phyloP scores from a whole-genome alignment of 2,888 invertebrate genomes.

The Amphimallon solstitiale region DNA sequence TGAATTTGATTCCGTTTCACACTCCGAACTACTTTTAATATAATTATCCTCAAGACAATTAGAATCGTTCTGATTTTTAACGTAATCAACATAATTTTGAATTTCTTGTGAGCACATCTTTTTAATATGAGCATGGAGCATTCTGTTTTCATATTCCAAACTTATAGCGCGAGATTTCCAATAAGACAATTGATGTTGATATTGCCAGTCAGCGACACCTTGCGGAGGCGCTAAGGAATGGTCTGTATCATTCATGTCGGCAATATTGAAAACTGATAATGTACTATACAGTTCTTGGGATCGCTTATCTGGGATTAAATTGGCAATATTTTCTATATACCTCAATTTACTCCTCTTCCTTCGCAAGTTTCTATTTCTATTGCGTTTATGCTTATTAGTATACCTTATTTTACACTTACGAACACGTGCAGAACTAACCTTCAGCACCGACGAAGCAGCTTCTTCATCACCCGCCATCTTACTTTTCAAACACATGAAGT shows the following conservation, averaged over 20 bases:
- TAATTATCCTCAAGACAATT: conserved; percentile 66
- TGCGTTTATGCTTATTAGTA: conserved; percentile 36
- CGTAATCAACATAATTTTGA: conserved; percentile 50
- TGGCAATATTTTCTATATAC: conserved; percentile 36
- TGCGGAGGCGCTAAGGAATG: conserved; percentile 34
- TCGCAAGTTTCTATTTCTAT: conserved; percentile 37
- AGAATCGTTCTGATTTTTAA: conserved; percentile 50
- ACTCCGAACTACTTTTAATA: conserved; percentile 23
- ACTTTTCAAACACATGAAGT: conserved; percentile 3
- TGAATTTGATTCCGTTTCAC: conserved; percentile 3
- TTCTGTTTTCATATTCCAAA: conserved; percentile 68
- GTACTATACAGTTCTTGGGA: conserved; percentile 52
- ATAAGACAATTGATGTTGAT: conserved; percentile 69
- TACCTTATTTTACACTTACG: conserved; percentile 21
- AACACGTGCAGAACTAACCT: conserved; percentile 10
- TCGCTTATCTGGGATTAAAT: conserved; percentile 43
- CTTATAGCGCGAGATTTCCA: conserved; percentile 71
- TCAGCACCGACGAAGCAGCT: background rate
- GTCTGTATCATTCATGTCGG: conserved; percentile 51
- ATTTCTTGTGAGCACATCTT: conserved; percentile 55
- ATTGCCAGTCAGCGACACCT: conserved; percentile 63
- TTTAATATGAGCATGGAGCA: conserved; percentile 66
- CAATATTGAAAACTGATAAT: conserved; percentile 52
- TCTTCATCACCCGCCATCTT: conserved; percentile 19
- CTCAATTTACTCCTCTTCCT: conserved; percentile 41